Percentiles rank a stretch among this genome's conserved stretches.
These are phyloP conservation scores for Gastrophryne carolinensis DNA, from an alignment of 2,797 vertebrate species.

Conservation along the genomic window DNA sequence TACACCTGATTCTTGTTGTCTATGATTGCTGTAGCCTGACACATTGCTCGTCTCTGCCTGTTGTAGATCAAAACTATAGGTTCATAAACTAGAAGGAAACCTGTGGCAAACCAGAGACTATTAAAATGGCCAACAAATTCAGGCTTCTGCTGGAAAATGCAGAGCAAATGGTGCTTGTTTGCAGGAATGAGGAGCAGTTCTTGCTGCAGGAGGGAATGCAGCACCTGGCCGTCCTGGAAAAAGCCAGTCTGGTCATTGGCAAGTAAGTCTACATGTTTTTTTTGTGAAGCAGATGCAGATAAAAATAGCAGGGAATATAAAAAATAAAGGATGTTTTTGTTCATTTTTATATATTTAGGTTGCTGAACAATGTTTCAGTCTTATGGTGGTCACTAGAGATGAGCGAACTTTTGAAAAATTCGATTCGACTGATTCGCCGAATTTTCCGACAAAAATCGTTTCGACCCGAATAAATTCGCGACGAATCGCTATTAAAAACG, in stretches of 20 bases:
- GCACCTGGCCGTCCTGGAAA: conserved; percentile 72
- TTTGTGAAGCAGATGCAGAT: not conserved
- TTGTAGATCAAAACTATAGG: not conserved
- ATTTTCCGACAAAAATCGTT: no score
- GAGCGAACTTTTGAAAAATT: no score
- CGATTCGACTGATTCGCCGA: no score
- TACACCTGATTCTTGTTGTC: conserved; percentile 3
- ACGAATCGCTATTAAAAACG: no score
- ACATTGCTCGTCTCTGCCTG: not conserved
- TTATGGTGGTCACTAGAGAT: no score
- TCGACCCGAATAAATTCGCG: no score
- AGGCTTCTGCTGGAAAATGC: conserved; percentile 85
- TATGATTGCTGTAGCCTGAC: not conserved
- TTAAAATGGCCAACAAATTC: conserved; percentile 56
- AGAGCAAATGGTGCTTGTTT: conserved; percentile 81
- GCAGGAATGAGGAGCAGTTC: conserved; percentile 73
- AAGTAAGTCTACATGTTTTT: conserved; percentile 69
- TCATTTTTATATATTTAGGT: no score
- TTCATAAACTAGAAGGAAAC: not conserved
- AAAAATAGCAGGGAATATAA: not conserved
- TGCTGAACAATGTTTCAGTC: no score
- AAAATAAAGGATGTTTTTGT: not conserved
- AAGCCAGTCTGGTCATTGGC: conserved; percentile 85
- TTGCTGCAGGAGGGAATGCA: conserved; percentile 68
- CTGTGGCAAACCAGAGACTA: not conserved